Evolutionary conservation across 2,797 vertebrate genomes (phyloP).

Genomic region (Falco peregrinus): DNA sequence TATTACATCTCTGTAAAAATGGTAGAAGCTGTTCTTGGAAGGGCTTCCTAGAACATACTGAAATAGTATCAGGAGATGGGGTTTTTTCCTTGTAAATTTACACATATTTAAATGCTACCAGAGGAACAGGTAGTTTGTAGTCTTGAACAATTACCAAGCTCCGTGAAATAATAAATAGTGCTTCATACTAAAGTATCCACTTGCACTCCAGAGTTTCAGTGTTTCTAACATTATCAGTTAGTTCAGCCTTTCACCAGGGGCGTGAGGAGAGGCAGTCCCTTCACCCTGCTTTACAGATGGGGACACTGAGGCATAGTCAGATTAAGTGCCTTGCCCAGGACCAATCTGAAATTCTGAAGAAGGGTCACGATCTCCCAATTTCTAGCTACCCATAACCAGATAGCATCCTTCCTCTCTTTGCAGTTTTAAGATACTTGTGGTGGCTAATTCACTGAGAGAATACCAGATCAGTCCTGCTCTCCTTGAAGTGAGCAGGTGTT

Average conservation of each 20-base stretch:
- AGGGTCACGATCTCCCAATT: neutral
- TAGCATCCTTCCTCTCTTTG: neutral
- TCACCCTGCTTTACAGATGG: neutral
- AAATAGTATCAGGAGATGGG: neutral
- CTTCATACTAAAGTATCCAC: neutral
- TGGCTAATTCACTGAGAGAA: neutral
- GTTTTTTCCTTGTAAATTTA: neutral
- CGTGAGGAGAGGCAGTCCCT: neutral
- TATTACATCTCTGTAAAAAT: neutral
- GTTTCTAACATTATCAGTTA: neutral
- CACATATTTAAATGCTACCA: neutral
- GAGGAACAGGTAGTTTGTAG: neutral
- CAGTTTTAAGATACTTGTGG: neutral
- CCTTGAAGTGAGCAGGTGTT: neutral
- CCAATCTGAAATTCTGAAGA: neutral
- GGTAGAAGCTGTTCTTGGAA: constrained; percentile 9
- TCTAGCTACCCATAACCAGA: neutral
- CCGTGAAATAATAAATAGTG: neutral
- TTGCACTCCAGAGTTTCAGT: neutral
- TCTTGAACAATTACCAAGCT: neutral
- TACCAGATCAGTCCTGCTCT: neutral
- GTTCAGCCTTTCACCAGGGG: neutral
- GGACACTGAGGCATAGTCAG: neutral
- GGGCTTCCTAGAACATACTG: neutral
- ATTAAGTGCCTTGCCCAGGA: neutral